Evolutionary conservation across 2,888 invertebrate genomes (phyloP), one percentile per base, ranked within the genome.

Genomic region (Epistrophella euchroma): DNA sequence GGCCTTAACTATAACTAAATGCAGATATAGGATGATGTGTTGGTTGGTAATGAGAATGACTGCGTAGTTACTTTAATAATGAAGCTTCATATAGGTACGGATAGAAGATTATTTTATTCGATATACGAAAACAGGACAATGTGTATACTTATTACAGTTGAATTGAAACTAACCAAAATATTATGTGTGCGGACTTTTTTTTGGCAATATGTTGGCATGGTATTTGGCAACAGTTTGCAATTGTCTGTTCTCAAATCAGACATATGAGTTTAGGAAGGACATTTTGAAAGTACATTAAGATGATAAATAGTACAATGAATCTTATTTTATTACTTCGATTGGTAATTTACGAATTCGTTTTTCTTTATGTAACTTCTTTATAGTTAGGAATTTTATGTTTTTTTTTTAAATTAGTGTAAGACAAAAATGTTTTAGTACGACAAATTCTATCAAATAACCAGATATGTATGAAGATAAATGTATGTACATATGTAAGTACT

Each of bases 161-260:
- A 40, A 7, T 37, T 47, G 32, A 62, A 74, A 40, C 35, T 19
- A 52, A 74, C 60, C 47, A 37, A 58, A 32, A 22, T 22, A 60
- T 66, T 56, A 64, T n/a, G n/a, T n/a, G 52, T 71, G 66, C 64
- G 50, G 56, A 75, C 58, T 71, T 64, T 70, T 40, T 84, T 17
- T 76, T 81, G 76, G 62, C 76, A 73, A 68, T 73, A 62, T 80
- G n/a, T 62, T 68, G 66, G 76, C 72, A 73, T 22, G 15, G 15
- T 13, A 73, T 80, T 85, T 81, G 85, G 85, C 76, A 81, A 81
- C 68, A 81, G 72, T 68, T 81, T 73, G 70, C 60, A 40, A 66
- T 68, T 71, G 66, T 84, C 71, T 75, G 70, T 43, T 40, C 22
- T 40, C 37, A n/a, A 22, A 37, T 52, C 15, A 9, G 28, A 28